Base-by-base conservation (phyloP, 2,797 vertebrate genomes). In the Ibycter americanus region DNA sequence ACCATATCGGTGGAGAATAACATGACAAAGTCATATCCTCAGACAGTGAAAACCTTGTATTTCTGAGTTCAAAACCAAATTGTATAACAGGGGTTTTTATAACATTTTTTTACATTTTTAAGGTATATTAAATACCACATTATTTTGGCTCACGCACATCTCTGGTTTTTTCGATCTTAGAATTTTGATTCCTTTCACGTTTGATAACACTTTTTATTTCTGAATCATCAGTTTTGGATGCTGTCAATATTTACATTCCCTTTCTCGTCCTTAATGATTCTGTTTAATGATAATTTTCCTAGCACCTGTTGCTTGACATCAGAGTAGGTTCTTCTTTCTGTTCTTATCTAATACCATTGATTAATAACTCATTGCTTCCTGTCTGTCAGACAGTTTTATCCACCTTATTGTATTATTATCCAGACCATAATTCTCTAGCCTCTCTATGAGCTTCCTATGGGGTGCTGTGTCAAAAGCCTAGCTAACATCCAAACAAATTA, bases 401-500 rank as follows among this genome's bases (percentile, higher is more conserved):
- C 88, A 95, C 84, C 71, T 91, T 94, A 83, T 87, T 94, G 85
- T 94, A 70, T 83, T 42, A 91, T 87, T 76, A 84, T 76, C 78
- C 87, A 94, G 59, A 84, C 70, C 73, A 83, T 96, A 96, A 97
- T 96, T 96, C 88, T 85, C 54, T 62, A 92, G 88, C 70, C 44
- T 96, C 52, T 97, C 90, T 94, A 2, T 84, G 87, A 93, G 93
- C 89, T 97, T 98, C 95, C 94, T 97, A 84, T 97, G 93, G 95
- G 95, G 87, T 95, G 79, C 87, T 81, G 67, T 96, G 89, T 96
- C 90, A 97, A 90, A 97, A 89, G 95, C 91, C 92, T 95, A 97
- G 91, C 94, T 98, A 91, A 97, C 96, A 98, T 97, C 96, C 96
- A 98, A 98, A 98, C 97, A 97, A 97, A 97, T 98, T 97, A 96